A percentile compares a stretch with the other conserved stretches of the same genome.
Evolutionary conservation across 2,797 vertebrate species (phyloP).

Genomic region (Myotis pilosus): DNA sequence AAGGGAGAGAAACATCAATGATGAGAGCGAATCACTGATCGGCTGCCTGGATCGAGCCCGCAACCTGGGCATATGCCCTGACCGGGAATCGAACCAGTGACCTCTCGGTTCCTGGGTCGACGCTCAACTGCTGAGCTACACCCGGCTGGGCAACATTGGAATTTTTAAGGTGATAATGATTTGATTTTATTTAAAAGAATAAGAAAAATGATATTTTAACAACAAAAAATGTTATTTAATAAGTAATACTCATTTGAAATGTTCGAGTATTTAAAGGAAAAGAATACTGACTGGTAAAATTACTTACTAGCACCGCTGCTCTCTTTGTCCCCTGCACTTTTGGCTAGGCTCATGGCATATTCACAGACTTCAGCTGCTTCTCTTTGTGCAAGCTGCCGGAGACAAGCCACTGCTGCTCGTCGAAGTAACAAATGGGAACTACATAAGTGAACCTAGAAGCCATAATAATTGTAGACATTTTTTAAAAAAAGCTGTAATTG

Average conservation of each 20-base stretch:
- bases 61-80: too few species aligned
- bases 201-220: background rate
- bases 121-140: too few species aligned
- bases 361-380: slow-evolving; percentile 98
- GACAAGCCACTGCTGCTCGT: slow-evolving; percentile 95
- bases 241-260: background rate
- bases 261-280: background rate
- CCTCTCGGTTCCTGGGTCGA: too few species aligned
- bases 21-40: too few species aligned
- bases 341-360: slow-evolving; percentile 97
- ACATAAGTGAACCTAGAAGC: slow-evolving; percentile 94
- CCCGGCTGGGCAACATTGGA: background rate
- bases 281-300: background rate
- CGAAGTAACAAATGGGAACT: slow-evolving; percentile 97
- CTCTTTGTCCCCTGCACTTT: slow-evolving; percentile 92
- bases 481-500: background rate
- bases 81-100: too few species aligned
- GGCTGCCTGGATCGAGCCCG: too few species aligned
- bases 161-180: background rate
- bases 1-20: too few species aligned
- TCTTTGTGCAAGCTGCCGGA: slow-evolving; percentile 96
- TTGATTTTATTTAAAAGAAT: background rate
- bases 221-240: background rate
- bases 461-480: slow-evolving; percentile 28
- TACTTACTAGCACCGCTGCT: slow-evolving; percentile 89